Evolutionary conservation across 2,888 invertebrate species (phyloP), one percentile per base, ranked within the genome.

Genomic region (Sisyra terminalis): DNA sequence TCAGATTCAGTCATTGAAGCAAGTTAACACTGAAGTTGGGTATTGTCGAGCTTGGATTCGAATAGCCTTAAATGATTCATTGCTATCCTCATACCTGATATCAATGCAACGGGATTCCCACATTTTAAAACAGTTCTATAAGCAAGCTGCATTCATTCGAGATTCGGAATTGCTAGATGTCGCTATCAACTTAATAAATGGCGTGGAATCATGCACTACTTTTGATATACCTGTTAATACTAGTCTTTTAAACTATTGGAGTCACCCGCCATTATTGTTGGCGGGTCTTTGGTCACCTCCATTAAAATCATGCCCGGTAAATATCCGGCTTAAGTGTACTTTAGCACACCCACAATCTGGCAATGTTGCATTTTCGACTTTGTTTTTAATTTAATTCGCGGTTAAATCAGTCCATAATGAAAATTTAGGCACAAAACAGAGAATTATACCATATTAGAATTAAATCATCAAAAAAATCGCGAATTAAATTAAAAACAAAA

Each of bases 11-110:
- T 66, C 74, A 10, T 64, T 90, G 39, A 73, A 76, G 3, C 87
- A 86, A 60, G 81, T 93, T 40, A 81, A 75, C 34, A 85, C 85
- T 1, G 93, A 94, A 64, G 82, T 90, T 48, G 94, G 94, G 0
- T 79, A 84, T 52, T 90, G 92, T 53, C 69, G 94, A 50, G 85
- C 89, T 3, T 96, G 93, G 93, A 72, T 96, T 24, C 73, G 94
- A 5, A 65, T 88, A 42, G 85, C 88, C 1, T 62, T 94, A 2
- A 94, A 93, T 57, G 92, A 94, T 54, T 82, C 85, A 8, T 63
- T 92, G 3, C 65, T 93, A 36, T 81, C 85, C 2, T 89, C 90
- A 17, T 94, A 94, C 56, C 66, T 94, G 50, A 74, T 78, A 45
- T 81, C 85, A 3, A 78, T 94, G 55, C 64, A 79, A 2, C 77